Evolutionary conservation across 2,888 invertebrate species (phyloP).

Genomic region (Protodeltote pygarga): DNA sequence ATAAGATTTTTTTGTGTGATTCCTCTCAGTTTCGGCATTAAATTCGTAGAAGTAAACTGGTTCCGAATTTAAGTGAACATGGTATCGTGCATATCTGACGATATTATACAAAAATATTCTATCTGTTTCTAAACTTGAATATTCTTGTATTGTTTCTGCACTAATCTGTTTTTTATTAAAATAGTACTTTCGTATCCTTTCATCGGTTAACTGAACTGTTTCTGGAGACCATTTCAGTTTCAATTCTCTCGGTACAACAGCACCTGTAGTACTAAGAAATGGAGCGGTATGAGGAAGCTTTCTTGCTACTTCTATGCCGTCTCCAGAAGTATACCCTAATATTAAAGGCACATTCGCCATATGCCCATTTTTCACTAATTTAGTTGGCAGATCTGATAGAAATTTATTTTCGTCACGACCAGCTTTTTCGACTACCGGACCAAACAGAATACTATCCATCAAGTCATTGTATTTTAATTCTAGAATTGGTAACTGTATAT

Average conservation of each 20-base stretch:
- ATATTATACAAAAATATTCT: slow-evolving; percentile 73
- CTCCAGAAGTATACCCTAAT: slow-evolving; percentile 77
- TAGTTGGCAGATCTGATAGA: slow-evolving; percentile 63
- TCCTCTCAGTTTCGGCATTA: slow-evolving; percentile 74
- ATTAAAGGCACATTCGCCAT: slow-evolving; percentile 74
- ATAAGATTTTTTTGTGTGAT: slow-evolving; percentile 70
- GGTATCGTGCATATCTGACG: slow-evolving; percentile 70
- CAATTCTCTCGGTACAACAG: slow-evolving; percentile 76
- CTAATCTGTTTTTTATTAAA: slow-evolving; percentile 65
- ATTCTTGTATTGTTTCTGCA: slow-evolving; percentile 61
- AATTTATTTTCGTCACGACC: slow-evolving; percentile 66
- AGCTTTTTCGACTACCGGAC: slow-evolving; percentile 77
- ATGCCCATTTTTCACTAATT: slow-evolving; percentile 63
- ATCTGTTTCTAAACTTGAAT: slow-evolving; percentile 70
- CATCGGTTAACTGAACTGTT: slow-evolving; percentile 58
- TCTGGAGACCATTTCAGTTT: slow-evolving; percentile 66
- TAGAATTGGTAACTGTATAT: slow-evolving; percentile 69
- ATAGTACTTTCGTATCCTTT: slow-evolving; percentile 71
- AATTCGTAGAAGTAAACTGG: slow-evolving; percentile 77
- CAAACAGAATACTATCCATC: slow-evolving; percentile 71
- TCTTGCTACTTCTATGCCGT: slow-evolving; percentile 78
- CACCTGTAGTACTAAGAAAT: slow-evolving; percentile 60
- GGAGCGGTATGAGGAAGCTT: slow-evolving; percentile 57
- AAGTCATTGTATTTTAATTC: slow-evolving; percentile 63
- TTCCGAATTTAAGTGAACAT: slow-evolving; percentile 48